Percentiles rank a stretch among this genome's conserved stretches.
phyloP scores from a whole-genome alignment of 2,113 vertebrate genomes.

The Eptatretus burgeri region DNA sequence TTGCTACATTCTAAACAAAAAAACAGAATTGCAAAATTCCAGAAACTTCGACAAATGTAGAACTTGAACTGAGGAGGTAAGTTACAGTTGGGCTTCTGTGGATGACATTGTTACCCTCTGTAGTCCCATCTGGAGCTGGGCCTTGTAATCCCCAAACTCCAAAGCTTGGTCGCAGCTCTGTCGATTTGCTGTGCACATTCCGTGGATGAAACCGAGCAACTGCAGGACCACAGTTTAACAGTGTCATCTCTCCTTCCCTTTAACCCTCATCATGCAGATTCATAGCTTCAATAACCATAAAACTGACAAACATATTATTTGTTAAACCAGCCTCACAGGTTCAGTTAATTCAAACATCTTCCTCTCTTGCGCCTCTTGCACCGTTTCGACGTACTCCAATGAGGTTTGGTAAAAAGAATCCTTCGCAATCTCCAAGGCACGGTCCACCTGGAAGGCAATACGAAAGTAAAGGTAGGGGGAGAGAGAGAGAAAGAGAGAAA shows the following conservation, averaged over 20 bases:
- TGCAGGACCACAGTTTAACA: slow-evolving; percentile 15
- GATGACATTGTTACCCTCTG: slow-evolving; percentile 34
- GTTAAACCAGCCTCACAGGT: neutral
- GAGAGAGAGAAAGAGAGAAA: too few species aligned
- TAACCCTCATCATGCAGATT: neutral
- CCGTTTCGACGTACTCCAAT: neutral
- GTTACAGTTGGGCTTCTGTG: neutral
- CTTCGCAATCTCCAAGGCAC: too few species aligned
- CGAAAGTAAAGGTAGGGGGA: too few species aligned
- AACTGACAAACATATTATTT: neutral
- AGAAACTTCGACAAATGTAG: neutral
- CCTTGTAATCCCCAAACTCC: slow-evolving; percentile 94
- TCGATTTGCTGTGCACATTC: slow-evolving; percentile 89
- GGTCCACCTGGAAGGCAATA: too few species aligned
- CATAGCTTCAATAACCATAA: neutral
- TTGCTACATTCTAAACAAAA: neutral
- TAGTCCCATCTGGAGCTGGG: slow-evolving; percentile 83
- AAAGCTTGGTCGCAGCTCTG: slow-evolving; percentile 89
- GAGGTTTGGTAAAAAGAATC: neutral
- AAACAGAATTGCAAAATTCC: neutral
- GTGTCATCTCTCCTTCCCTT: neutral
- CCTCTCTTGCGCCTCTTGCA: slow-evolving; percentile 2
- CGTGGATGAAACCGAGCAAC: slow-evolving; percentile 80
- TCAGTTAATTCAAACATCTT: slow-evolving; percentile 4
- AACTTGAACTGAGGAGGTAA: neutral